phyloP scores from a whole-genome alignment of 2,797 vertebrate genomes.

The Pachyuromys duprasi region DNA sequence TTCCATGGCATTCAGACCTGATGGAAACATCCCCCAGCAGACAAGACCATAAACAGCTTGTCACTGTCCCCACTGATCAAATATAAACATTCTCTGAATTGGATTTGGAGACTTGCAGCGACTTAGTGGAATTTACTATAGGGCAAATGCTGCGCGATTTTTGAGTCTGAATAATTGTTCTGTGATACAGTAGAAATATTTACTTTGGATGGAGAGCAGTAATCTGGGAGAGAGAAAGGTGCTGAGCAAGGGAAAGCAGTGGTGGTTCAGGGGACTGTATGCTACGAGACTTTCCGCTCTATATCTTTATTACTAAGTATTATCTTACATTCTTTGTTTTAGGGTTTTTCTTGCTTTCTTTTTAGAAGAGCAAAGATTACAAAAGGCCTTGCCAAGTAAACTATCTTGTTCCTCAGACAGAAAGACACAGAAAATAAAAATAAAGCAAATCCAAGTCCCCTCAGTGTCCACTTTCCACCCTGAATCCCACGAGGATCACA shows the following conservation, averaged over 20 bases:
- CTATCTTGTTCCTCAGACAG: neutral
- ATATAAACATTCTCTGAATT: slow-evolving; percentile 64
- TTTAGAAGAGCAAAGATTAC: neutral
- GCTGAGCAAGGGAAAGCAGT: slow-evolving; percentile 51
- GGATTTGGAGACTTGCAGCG: slow-evolving; percentile 29
- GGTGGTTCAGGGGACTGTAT: neutral
- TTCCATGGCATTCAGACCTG: slow-evolving; percentile 51
- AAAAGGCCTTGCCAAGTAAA: neutral
- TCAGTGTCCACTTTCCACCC: neutral
- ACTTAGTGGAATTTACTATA: slow-evolving; percentile 63
- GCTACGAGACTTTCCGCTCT: neutral
- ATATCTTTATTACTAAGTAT: slow-evolving; percentile 4
- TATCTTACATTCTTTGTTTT: slow-evolving; percentile 12
- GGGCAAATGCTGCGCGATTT: slow-evolving; percentile 33
- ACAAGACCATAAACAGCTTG: slow-evolving; percentile 68
- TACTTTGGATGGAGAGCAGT: slow-evolving; percentile 60
- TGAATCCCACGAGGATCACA: neutral
- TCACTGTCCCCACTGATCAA: slow-evolving; percentile 63
- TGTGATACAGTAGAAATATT: slow-evolving; percentile 71
- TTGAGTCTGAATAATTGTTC: slow-evolving; percentile 73
- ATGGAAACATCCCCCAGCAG: slow-evolving; percentile 58
- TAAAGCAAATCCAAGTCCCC: neutral
- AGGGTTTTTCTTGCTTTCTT: neutral
- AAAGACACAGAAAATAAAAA: neutral
- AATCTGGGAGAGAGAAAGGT: slow-evolving; percentile 53